These are phyloP conservation scores for Encarsia formosa DNA, from an alignment of 2,888 invertebrate species.

Conservation along the genomic window DNA sequence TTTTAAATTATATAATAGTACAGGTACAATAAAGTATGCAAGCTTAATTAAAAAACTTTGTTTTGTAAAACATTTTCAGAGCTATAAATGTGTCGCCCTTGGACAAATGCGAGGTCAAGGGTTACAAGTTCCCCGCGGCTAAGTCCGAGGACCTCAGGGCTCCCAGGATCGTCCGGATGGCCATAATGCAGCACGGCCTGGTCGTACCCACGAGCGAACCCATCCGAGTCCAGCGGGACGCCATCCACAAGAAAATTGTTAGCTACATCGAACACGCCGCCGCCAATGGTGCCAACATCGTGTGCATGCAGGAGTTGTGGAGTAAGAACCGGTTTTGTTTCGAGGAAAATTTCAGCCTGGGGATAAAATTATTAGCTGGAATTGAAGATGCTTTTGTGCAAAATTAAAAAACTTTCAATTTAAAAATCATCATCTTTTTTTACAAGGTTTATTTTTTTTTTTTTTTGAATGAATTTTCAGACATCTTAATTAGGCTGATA, in stretches of 20 bases:
- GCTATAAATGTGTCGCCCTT: constrained; percentile 54
- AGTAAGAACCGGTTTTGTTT: constrained; percentile 61
- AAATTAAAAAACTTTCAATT: no score
- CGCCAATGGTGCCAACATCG: constrained; percentile 73
- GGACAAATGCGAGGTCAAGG: constrained; percentile 65
- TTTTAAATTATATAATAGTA: no score
- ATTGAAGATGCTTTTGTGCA: no score
- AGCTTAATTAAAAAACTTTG: no score
- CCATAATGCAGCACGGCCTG: constrained; percentile 83
- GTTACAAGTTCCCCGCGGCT: constrained; percentile 65
- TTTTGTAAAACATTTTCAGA: no score
- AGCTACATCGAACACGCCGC: constrained; percentile 74
- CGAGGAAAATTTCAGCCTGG: no score
- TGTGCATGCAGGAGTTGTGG: constrained; percentile 98
- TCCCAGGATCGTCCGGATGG: constrained; percentile 73
- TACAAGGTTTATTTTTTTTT: no score
- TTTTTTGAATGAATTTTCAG: no score
- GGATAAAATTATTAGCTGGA: no score
- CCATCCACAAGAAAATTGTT: constrained; percentile 70
- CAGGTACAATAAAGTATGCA: no score
- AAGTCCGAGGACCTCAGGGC: constrained; percentile 66
- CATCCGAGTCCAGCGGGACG: constrained; percentile 70
- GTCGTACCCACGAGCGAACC: constrained; percentile 72
- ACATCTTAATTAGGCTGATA: no score
- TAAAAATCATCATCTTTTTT: no score